Evolutionary conservation across 2,888 invertebrate genomes (phyloP).

Genomic region (Stomorhina lunata): DNA sequence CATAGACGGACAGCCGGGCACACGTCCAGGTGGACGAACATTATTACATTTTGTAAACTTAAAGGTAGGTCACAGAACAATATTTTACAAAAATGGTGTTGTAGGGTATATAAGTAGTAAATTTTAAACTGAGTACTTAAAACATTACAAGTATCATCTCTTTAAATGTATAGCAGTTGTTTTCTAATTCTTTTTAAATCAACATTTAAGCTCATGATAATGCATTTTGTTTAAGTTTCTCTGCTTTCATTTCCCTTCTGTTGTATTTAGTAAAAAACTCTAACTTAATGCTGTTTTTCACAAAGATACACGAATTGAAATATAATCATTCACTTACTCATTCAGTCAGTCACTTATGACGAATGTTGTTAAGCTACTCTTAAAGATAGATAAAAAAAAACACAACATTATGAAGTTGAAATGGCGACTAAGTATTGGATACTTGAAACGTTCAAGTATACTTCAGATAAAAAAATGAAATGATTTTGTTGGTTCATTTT

Average conservation of each 20-base stretch:
- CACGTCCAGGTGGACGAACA: too few species aligned
- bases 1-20: too few species aligned
- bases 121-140: too few species aligned
- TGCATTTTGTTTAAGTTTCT: neutral
- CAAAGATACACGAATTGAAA: constrained; percentile 43
- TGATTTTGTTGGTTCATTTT: constrained; percentile 29
- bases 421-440: constrained; percentile 53
- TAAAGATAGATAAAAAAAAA: constrained; percentile 35
- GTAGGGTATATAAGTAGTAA: too few species aligned
- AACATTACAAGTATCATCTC: too few species aligned
- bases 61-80: too few species aligned
- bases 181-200: neutral
- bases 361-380: constrained; percentile 47
- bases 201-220: neutral
- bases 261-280: constrained; percentile 1
- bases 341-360: constrained; percentile 21
- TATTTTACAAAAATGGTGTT: too few species aligned
- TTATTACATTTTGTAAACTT: too few species aligned
- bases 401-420: constrained; percentile 51
- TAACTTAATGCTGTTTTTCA: constrained; percentile 19
- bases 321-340: constrained; percentile 38
- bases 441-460: constrained; percentile 46
- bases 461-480: constrained; percentile 39
- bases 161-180: neutral
- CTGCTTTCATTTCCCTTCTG: neutral